These are phyloP conservation scores for Sphenopsis melanotis DNA, from an alignment of 2,797 vertebrate species.

Conservation along the genomic window DNA sequence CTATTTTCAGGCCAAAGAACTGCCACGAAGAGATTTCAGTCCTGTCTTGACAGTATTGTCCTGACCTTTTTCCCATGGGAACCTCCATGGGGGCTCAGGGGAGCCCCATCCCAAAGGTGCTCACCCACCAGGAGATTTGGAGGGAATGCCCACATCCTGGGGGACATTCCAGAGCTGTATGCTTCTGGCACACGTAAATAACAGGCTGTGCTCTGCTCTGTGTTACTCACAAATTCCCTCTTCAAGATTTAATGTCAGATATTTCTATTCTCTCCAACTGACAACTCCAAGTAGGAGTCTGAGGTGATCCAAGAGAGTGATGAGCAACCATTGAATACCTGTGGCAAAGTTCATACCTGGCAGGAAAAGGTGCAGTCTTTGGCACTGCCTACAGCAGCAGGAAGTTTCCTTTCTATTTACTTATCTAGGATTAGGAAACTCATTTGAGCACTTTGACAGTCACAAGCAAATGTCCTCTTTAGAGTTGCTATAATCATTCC, in stretches of 20 bases:
- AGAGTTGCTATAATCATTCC: background rate
- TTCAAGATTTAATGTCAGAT: background rate
- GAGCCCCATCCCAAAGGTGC: background rate
- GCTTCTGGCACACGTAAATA: background rate
- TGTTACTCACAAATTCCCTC: background rate
- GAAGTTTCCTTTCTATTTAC: background rate
- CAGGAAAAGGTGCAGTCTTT: background rate
- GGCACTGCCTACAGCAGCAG: background rate
- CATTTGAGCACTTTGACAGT: background rate
- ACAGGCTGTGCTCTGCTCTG: background rate
- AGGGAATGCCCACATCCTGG: background rate
- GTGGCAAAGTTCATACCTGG: background rate
- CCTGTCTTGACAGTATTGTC: background rate
- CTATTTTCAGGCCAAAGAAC: background rate
- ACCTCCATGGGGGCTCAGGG: background rate
- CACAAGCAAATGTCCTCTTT: background rate
- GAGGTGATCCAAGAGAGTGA: background rate
- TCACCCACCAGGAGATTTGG: background rate
- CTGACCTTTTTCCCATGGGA: background rate
- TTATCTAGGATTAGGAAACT: background rate
- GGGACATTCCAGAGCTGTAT: rapidly evolving
- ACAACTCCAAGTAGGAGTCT: background rate
- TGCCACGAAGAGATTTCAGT: background rate
- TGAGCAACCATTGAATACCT: background rate
- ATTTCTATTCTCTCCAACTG: background rate